phyloP scores from a whole-genome alignment of 2,797 vertebrate genomes.

The Myiotriccus ornatus region DNA sequence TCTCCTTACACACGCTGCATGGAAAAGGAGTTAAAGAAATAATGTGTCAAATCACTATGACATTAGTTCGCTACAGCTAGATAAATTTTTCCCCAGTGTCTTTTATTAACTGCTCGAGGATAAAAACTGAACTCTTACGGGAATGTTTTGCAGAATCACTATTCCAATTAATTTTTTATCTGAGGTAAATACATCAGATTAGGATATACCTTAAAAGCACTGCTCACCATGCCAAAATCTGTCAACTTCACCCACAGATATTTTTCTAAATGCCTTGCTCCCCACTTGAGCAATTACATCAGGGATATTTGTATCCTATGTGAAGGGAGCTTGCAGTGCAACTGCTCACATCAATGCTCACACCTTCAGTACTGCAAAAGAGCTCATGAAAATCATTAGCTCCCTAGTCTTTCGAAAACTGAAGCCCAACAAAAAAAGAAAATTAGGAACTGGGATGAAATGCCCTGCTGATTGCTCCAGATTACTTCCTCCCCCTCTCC shows the following conservation, averaged over 20 bases:
- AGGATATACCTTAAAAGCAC: background rate
- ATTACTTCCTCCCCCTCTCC: slow-evolving; percentile 1
- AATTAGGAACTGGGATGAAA: slow-evolving; percentile 26
- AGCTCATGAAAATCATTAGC: background rate
- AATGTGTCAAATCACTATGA: background rate
- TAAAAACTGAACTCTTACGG: background rate
- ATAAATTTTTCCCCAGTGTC: background rate
- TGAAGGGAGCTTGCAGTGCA: background rate
- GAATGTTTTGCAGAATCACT: background rate
- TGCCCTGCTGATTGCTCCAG: slow-evolving; percentile 38
- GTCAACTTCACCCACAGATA: background rate
- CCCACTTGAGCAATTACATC: background rate
- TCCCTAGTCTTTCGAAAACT: background rate
- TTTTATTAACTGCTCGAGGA: background rate
- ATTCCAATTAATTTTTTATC: background rate
- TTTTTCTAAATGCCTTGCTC: background rate
- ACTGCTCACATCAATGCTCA: background rate
- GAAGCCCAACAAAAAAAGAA: slow-evolving; percentile 19
- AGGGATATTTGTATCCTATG: background rate
- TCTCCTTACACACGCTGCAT: background rate
- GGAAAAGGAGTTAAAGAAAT: background rate
- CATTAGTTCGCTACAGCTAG: background rate
- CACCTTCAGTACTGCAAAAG: background rate
- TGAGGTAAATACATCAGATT: background rate
- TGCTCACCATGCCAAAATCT: background rate